Conservation (phyloP, 2,888 invertebrate species). For the Prionchulus punctatus region DNA sequence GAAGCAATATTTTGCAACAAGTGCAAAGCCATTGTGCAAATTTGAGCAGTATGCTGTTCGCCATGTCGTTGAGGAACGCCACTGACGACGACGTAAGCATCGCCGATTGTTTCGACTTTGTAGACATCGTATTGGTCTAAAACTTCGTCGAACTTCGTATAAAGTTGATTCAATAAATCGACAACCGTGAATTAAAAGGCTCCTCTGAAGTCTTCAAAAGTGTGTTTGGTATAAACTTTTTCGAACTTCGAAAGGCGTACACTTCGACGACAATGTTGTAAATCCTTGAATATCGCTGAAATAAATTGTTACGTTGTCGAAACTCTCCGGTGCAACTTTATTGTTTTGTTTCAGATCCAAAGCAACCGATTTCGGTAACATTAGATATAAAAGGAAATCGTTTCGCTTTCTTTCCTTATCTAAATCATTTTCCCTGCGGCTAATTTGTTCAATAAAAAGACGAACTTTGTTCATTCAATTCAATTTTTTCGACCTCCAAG, state of each 20-base stretch:
- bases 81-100: slow-evolving; percentile 3
- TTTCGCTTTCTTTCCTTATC: not conserved
- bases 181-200: not conserved
- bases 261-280: not conserved
- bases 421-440: slow-evolving; percentile 3
- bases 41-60: slow-evolving; percentile 5
- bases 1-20: not conserved
- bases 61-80: not conserved
- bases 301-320: not conserved
- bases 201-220: not conserved
- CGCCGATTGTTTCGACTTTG: slow-evolving; percentile 6
- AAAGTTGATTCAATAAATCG: not conserved
- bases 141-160: not conserved
- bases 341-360: not conserved
- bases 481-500: not conserved
- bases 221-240: not conserved
- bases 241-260: not conserved
- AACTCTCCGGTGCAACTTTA: not conserved
- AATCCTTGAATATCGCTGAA: slow-evolving; percentile 3
- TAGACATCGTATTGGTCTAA: not conserved
- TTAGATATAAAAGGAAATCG: not conserved
- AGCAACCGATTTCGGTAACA: slow-evolving; percentile 2
- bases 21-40: slow-evolving; percentile 3
- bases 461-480: not conserved
- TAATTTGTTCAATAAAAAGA: too few relatives aligned